These are phyloP conservation scores for Nannospalax galili DNA, from an alignment of 2,113 vertebrate genomes.

Conservation along the genomic window DNA sequence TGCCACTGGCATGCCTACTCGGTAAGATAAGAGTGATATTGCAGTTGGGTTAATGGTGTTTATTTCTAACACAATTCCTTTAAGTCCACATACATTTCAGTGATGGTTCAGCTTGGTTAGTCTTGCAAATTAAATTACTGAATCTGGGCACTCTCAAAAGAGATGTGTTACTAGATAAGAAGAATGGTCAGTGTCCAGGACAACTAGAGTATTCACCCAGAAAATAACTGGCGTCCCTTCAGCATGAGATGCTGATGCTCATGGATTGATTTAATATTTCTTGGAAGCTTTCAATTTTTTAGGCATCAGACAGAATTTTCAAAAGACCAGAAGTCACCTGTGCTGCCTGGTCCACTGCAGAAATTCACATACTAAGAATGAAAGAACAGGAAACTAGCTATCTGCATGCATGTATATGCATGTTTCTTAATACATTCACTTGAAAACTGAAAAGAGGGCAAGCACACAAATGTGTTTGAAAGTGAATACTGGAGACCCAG, in stretches of 20 bases:
- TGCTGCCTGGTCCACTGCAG: not conserved
- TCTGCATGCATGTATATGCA: not conserved
- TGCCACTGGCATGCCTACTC: not conserved
- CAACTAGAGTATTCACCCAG: slow-evolving; percentile 55
- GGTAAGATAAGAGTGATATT: slow-evolving; percentile 14
- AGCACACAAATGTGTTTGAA: not conserved
- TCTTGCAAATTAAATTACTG: slow-evolving; percentile 67
- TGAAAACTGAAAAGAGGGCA: not conserved
- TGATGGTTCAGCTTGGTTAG: slow-evolving; percentile 69
- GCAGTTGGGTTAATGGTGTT: slow-evolving; percentile 47
- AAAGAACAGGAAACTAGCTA: not conserved
- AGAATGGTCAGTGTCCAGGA: slow-evolving; percentile 28
- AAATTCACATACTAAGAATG: slow-evolving; percentile 16
- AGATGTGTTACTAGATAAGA: slow-evolving; percentile 50
- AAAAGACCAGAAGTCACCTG: not conserved
- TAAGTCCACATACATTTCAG: slow-evolving; percentile 64
- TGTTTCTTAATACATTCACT: not conserved
- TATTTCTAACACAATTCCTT: slow-evolving; percentile 62
- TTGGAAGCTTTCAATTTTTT: slow-evolving; percentile 36
- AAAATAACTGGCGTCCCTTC: slow-evolving; percentile 62
- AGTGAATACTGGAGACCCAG: not conserved
- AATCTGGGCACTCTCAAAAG: slow-evolving; percentile 29
- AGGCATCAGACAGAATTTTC: slow-evolving; percentile 23
- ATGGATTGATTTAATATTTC: slow-evolving; percentile 45
- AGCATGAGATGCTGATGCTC: slow-evolving; percentile 7